These are phyloP conservation scores for Macrosiphum euphorbiae DNA, from an alignment of 2,888 invertebrate species.

Conservation along the genomic window DNA sequence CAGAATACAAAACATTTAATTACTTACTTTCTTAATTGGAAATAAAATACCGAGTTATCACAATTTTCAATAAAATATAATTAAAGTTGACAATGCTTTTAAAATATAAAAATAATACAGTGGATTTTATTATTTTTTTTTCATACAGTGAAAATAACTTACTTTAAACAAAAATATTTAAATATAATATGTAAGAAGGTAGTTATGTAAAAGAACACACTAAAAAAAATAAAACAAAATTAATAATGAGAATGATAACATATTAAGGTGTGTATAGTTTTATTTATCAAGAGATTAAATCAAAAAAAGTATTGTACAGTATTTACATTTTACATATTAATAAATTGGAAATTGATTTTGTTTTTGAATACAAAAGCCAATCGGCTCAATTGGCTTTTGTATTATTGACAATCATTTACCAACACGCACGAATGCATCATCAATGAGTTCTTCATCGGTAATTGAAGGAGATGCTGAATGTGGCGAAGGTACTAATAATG, in stretches of 20 bases:
- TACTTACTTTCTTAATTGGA: slow-evolving; percentile 22
- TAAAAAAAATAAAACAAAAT: background rate
- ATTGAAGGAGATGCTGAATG: slow-evolving; percentile 83
- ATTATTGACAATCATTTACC: slow-evolving; percentile 74
- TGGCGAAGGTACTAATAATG: slow-evolving; percentile 77
- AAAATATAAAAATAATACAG: background rate
- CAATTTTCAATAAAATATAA: background rate
- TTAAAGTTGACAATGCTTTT: background rate
- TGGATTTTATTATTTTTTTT: background rate
- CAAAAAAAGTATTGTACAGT: background rate
- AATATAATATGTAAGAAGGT: background rate
- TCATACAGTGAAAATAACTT: background rate
- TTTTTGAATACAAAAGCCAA: slow-evolving; percentile 56
- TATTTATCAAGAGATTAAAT: background rate
- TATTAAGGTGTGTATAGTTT: background rate
- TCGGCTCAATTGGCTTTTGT: slow-evolving; percentile 40
- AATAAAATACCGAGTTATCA: slow-evolving; percentile 24
- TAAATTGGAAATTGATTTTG: slow-evolving; percentile 23
- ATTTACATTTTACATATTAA: slow-evolving; percentile 36
- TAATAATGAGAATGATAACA: background rate
- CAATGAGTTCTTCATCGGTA: slow-evolving; percentile 92
- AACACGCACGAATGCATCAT: slow-evolving; percentile 85
- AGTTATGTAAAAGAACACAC: background rate
- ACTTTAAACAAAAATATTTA: background rate
- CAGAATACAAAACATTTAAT: slow-evolving; percentile 32